Evolutionary conservation across 2,113 vertebrate species (phyloP).

Genomic region (Daubentonia madagascariensis): DNA sequence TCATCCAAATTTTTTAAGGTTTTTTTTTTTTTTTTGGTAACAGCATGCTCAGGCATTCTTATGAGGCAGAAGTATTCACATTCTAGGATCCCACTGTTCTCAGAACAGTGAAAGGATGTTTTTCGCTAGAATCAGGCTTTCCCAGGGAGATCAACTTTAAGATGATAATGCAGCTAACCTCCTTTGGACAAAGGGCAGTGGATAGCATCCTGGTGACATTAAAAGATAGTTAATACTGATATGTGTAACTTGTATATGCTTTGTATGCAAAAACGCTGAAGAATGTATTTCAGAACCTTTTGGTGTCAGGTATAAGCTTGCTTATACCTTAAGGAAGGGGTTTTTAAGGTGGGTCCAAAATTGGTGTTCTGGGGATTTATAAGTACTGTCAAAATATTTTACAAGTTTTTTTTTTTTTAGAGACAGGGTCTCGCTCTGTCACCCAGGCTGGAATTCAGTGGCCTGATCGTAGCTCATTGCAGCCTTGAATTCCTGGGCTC

Average conservation of each 20-base stretch:
- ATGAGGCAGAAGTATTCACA: slow-evolving; percentile 44
- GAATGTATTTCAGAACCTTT: not conserved
- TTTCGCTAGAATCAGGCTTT: slow-evolving; percentile 22
- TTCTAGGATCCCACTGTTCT: slow-evolving; percentile 33
- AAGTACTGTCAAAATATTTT: not conserved
- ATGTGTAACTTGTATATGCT: not conserved
- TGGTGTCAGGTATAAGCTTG: not conserved
- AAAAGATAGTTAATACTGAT: not conserved
- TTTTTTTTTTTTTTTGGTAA: slow-evolving; percentile 18
- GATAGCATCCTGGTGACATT: not conserved
- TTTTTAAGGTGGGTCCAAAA: not conserved
- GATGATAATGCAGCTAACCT: not conserved
- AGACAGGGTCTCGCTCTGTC: not conserved
- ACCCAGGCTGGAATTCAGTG: not conserved
- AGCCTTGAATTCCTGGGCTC: not conserved
- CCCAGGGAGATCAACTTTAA: not conserved
- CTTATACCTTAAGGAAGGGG: not conserved
- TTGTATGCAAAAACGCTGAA: not conserved
- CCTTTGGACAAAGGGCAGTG: not conserved
- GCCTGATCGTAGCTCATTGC: not conserved
- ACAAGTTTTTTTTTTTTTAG: not conserved
- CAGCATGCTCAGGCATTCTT: slow-evolving; percentile 57
- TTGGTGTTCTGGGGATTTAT: not conserved
- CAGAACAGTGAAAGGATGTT: slow-evolving; percentile 37
- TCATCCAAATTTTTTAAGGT: slow-evolving; percentile 44